Percentiles rank a stretch among this genome's conserved stretches.
phyloP scores from a whole-genome alignment of 2,797 vertebrate genomes.

The Sitta carolinensis region DNA sequence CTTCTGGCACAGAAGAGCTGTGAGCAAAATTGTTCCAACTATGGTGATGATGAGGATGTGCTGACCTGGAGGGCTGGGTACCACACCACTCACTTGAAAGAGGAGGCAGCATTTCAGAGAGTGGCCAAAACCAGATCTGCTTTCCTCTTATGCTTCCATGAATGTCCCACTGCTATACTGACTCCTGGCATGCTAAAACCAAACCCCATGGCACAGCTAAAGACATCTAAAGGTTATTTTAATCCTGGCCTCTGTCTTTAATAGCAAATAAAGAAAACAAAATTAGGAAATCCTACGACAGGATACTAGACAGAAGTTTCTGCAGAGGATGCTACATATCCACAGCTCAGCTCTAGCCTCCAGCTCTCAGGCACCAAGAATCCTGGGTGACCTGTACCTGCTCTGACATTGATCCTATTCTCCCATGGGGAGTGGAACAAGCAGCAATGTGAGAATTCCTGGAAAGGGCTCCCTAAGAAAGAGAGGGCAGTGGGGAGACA shows the following conservation, averaged over 20 bases:
- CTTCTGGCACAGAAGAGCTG: neutral
- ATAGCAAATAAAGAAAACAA: neutral
- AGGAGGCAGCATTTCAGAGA: neutral
- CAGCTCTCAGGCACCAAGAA: neutral
- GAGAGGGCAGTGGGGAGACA: neutral
- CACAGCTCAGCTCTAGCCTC: slow-evolving; percentile 12
- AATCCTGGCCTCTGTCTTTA: neutral
- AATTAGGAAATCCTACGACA: neutral
- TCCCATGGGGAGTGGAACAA: neutral
- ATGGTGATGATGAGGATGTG: neutral
- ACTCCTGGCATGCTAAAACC: neutral
- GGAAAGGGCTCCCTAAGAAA: neutral
- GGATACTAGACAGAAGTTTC: neutral
- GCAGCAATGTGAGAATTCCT: neutral
- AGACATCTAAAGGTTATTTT: neutral
- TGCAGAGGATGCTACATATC: neutral
- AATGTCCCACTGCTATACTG: neutral
- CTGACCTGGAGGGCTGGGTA: neutral
- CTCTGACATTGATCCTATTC: neutral
- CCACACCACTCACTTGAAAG: neutral
- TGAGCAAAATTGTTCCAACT: neutral
- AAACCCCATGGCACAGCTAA: neutral
- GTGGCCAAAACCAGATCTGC: neutral
- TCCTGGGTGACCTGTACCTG: neutral
- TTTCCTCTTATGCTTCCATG: neutral